phyloP scores from a whole-genome alignment of 2,888 invertebrate genomes.

The Oscheius sp. region DNA sequence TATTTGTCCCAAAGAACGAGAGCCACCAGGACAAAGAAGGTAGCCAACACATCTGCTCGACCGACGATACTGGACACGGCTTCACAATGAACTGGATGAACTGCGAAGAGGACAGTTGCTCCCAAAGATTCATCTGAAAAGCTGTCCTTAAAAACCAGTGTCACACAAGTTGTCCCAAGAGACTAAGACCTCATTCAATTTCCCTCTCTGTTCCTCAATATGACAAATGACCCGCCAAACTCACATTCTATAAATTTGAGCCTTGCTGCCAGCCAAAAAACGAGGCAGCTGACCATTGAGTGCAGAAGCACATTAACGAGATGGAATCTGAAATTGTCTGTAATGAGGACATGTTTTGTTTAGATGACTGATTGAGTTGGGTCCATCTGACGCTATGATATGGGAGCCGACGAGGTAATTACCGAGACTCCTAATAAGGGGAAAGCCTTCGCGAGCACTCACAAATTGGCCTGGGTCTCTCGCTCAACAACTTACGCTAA shows the following conservation, averaged over 20 bases:
- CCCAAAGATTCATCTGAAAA: slow-evolving; percentile 5
- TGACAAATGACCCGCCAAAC: slow-evolving; percentile 3
- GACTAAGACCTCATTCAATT: slow-evolving; percentile 19
- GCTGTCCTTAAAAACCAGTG: neutral
- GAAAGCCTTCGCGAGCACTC: slow-evolving; percentile 15
- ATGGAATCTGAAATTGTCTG: slow-evolving; percentile 81
- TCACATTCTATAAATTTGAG: slow-evolving; percentile 13
- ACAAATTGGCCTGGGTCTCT: slow-evolving; percentile 35
- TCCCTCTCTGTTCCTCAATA: neutral
- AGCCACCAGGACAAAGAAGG: slow-evolving; percentile 12
- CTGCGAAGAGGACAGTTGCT: slow-evolving; percentile 85
- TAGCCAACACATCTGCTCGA: slow-evolving; percentile 85
- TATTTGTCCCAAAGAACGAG: slow-evolving; percentile 8
- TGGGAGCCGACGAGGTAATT: slow-evolving; percentile 37
- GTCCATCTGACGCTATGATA: slow-evolving; percentile 39
- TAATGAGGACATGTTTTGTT: slow-evolving; percentile 5
- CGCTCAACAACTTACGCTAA: slow-evolving; percentile 12
- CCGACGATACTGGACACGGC: slow-evolving; percentile 86
- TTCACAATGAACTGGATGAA: slow-evolving; percentile 95
- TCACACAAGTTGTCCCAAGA: slow-evolving; percentile 2
- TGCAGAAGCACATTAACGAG: slow-evolving; percentile 87
- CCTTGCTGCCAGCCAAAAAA: slow-evolving; percentile 12
- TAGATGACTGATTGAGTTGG: slow-evolving; percentile 16
- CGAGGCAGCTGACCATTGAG: slow-evolving; percentile 82
- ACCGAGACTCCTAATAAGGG: slow-evolving; percentile 28